These are phyloP conservation scores for Nycticebus coucang DNA, from an alignment of 2,113 vertebrate species.

Conservation along the genomic window DNA sequence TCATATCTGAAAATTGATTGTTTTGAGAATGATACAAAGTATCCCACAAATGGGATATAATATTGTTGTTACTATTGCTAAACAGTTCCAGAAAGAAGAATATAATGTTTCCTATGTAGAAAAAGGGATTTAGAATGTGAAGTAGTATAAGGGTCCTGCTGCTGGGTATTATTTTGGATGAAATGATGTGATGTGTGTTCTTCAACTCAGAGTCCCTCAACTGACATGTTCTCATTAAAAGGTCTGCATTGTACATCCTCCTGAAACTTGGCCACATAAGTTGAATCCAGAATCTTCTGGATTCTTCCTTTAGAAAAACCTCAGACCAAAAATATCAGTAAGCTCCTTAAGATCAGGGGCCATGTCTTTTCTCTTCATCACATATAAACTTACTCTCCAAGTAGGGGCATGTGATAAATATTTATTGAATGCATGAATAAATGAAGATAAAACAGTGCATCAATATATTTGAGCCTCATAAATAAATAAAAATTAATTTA, in stretches of 20 bases:
- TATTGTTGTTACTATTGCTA: background rate
- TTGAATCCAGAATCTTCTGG: background rate
- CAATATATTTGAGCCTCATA: background rate
- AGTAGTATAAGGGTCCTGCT: background rate
- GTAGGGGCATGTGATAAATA: background rate
- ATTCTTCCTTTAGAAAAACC: background rate
- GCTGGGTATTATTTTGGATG: background rate
- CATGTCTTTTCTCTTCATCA: background rate
- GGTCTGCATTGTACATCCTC: background rate
- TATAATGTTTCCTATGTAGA: background rate
- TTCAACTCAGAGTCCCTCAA: background rate
- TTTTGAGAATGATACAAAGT: background rate
- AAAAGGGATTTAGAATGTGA: background rate
- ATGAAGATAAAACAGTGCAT: background rate
- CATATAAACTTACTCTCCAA: background rate
- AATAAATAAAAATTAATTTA: background rate
- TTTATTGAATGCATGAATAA: background rate
- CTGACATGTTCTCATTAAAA: background rate
- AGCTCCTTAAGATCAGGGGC: background rate
- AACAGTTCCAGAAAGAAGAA: background rate
- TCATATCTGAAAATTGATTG: background rate
- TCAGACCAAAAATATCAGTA: background rate
- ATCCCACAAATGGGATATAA: background rate
- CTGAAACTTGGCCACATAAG: background rate
- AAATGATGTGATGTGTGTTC: background rate